Conservation (phyloP, 2,888 invertebrate species). For the Carcina quercana region DNA sequence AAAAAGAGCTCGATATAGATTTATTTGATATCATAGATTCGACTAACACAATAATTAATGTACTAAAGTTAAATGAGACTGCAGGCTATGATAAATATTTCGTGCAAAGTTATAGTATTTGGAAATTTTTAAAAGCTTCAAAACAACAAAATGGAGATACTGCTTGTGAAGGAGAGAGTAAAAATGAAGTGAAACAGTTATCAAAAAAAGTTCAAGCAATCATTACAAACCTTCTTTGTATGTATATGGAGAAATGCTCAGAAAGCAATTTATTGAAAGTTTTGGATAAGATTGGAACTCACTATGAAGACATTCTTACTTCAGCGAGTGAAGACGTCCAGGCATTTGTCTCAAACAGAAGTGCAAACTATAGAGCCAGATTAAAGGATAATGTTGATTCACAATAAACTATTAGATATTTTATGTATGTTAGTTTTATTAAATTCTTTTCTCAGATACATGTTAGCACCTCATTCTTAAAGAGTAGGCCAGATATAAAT, state of each 20-base stretch:
- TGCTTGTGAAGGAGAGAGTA: conserved; percentile 40
- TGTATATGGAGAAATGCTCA: conserved; percentile 45
- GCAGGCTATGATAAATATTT: conserved; percentile 42
- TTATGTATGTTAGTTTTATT: no score
- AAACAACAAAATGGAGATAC: conserved; percentile 31
- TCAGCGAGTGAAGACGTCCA: conserved; percentile 29
- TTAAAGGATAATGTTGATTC: conserved; percentile 44
- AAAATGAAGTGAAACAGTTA: conserved; percentile 37
- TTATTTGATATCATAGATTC: conserved; percentile 52
- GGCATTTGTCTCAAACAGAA: conserved; percentile 32
- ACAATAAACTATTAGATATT: conserved; percentile 22
- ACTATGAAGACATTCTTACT: conserved; percentile 42
- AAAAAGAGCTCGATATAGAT: conserved; percentile 52
- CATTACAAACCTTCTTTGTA: conserved; percentile 39
- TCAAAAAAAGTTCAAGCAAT: conserved; percentile 40
- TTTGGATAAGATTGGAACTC: conserved; percentile 33
- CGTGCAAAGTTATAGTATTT: conserved; percentile 44
- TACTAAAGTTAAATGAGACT: conserved; percentile 31
- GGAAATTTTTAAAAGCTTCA: conserved; percentile 39
- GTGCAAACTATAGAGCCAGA: conserved; percentile 38
- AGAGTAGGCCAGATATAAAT: no score
- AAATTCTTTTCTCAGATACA: no score
- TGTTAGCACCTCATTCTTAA: no score
- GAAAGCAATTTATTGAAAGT: conserved; percentile 36
- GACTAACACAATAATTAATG: conserved; percentile 37